These are phyloP conservation scores for Varanus komodoensis DNA, from an alignment of 2,113 vertebrate genomes.

Conservation along the genomic window DNA sequence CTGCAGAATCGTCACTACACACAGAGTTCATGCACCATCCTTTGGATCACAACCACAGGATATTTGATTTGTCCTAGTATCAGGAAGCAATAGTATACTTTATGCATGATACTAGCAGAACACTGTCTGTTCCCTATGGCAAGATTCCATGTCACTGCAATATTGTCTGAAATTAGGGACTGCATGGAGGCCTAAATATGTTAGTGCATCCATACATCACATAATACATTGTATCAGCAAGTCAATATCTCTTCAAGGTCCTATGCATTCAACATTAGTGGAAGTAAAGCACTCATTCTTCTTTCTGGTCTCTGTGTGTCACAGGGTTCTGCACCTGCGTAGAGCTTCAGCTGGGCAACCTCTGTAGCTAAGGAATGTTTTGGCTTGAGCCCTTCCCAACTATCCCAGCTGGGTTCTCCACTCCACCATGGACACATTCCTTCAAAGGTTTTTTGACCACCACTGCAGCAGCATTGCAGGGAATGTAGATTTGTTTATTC, in stretches of 20 bases:
- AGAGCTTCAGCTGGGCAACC: too few species aligned
- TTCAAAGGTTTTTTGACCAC: too few species aligned
- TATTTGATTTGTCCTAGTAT: not conserved
- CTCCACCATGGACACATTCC: too few species aligned
- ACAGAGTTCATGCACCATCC: not conserved
- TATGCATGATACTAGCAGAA: not conserved
- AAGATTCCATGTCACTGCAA: not conserved
- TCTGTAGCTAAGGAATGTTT: too few species aligned
- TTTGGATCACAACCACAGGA: not conserved
- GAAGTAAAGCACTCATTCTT: not conserved
- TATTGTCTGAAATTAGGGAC: not conserved
- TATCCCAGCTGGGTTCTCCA: too few species aligned
- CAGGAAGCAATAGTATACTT: not conserved
- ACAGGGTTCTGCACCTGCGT: not conserved
- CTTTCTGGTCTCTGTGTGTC: not conserved
- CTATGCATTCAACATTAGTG: not conserved
- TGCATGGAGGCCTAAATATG: not conserved
- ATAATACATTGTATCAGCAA: not conserved
- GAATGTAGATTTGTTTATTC: too few species aligned
- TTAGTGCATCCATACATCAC: not conserved
- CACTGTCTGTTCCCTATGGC: too few species aligned
- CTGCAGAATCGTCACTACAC: not conserved
- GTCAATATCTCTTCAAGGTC: not conserved
- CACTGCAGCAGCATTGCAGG: too few species aligned
- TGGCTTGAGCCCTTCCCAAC: too few species aligned